phyloP scores from a whole-genome alignment of 2,113 vertebrate species.

The Nyctereutes procyonoides region DNA sequence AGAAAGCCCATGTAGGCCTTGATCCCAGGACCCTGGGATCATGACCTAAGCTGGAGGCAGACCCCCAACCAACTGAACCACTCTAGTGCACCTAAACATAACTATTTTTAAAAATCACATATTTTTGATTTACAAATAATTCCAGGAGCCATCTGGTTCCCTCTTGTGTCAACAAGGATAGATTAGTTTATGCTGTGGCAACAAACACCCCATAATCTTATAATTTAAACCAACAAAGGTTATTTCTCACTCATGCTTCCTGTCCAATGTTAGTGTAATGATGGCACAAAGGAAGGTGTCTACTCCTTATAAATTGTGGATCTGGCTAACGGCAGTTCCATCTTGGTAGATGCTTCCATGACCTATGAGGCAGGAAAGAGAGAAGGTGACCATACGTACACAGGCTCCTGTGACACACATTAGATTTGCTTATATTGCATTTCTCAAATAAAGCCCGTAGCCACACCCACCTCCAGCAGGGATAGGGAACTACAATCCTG shows the following conservation, averaged over 20 bases:
- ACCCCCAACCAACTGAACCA: too few relatives aligned
- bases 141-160: not conserved
- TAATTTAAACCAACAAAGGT: not conserved
- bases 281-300: not conserved
- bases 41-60: too few relatives aligned
- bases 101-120: not conserved
- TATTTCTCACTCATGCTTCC: not conserved
- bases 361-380: not conserved
- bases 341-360: not conserved
- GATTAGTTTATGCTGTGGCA: not conserved
- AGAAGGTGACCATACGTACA: not conserved
- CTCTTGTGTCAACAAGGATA: not conserved
- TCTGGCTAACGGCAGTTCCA: not conserved
- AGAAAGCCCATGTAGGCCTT: too few relatives aligned
- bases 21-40: too few relatives aligned
- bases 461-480: not conserved
- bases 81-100: too few relatives aligned
- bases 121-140: slow-evolving; percentile 21
- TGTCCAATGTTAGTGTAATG: not conserved
- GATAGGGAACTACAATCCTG: not conserved
- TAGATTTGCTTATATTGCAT: not conserved
- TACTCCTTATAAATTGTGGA: not conserved
- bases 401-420: not conserved
- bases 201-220: not conserved
- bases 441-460: not conserved